phyloP scores from a whole-genome alignment of 2,888 invertebrate genomes.

The Chorisops tibialis region DNA sequence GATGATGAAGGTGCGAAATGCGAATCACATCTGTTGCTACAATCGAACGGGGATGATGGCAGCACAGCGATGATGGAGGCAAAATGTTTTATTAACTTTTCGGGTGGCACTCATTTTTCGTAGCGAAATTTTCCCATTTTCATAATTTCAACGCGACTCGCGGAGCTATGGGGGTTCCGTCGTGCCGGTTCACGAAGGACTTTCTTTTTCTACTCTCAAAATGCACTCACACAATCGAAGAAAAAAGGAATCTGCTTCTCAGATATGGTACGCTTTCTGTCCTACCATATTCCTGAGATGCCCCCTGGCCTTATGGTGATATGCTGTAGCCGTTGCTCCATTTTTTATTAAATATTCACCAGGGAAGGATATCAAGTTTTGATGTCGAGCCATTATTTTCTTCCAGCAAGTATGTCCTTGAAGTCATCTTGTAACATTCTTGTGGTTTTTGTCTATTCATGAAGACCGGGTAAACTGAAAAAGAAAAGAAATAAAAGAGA shows the following conservation, averaged over 20 bases:
- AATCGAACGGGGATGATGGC: no score
- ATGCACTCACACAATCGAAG: background rate
- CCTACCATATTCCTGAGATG: background rate
- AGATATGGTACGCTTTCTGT: no score
- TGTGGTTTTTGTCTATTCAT: conserved; percentile 12
- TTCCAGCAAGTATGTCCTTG: conserved; percentile 3
- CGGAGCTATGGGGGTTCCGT: no score
- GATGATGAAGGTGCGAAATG: no score
- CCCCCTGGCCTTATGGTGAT: background rate
- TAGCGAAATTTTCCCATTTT: no score
- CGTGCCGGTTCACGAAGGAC: no score
- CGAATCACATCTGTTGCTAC: no score
- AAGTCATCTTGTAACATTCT: conserved; percentile 9
- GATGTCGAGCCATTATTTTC: background rate
- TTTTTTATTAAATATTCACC: conserved; percentile 12
- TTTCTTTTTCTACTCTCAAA: no score
- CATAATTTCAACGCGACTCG: no score
- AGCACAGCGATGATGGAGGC: no score
- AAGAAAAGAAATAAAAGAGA: background rate
- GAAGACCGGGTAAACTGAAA: background rate
- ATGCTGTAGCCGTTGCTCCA: background rate
- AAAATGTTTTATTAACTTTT: no score
- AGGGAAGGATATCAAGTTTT: conserved; percentile 5
- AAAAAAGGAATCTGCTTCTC: background rate
- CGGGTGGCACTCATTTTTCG: no score